A percentile compares a stretch with the other conserved stretches of the same genome.
These are phyloP conservation scores for Pogonomyrmex californicus DNA, from an alignment of 1,140 invertebrate genomes.

Conservation along the genomic window DNA sequence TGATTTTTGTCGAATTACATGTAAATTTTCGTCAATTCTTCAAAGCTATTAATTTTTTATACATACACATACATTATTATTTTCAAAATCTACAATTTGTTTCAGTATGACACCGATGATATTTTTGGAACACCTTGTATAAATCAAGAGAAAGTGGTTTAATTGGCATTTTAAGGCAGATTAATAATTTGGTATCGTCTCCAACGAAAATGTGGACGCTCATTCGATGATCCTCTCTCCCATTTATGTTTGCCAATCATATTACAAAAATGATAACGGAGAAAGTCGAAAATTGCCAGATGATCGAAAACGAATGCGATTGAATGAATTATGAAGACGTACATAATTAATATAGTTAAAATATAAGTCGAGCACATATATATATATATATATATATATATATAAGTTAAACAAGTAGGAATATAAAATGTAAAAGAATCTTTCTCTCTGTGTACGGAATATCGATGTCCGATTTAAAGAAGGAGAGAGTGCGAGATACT, in stretches of 20 bases:
- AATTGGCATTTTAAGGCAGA: conserved; percentile 58
- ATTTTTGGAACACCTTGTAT: not conserved
- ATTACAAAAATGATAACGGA: conserved; percentile 52
- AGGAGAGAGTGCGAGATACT: conserved; percentile 77
- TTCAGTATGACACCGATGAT: not conserved
- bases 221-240: conserved; percentile 39
- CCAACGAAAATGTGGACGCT: conserved; percentile 46
- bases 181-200: conserved; percentile 34
- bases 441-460: not conserved
- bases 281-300: conserved; percentile 46
- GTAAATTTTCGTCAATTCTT: not conserved
- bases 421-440: too few relatives aligned
- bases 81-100: not conserved
- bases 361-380: too few relatives aligned
- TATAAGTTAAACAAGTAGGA: too few relatives aligned
- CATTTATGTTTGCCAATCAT: conserved; percentile 20
- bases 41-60: not conserved
- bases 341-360: conserved; percentile 31
- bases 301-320: conserved; percentile 30
- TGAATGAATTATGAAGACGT: conserved; percentile 12
- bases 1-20: too few relatives aligned
- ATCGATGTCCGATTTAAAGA: not conserved
- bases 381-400: too few relatives aligned
- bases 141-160: conserved; percentile 41
- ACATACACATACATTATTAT: not conserved